Evolutionary conservation across 2,797 vertebrate species (phyloP), one percentile per base, ranked within the genome.

Genomic region (Carcharodon carcharias): DNA sequence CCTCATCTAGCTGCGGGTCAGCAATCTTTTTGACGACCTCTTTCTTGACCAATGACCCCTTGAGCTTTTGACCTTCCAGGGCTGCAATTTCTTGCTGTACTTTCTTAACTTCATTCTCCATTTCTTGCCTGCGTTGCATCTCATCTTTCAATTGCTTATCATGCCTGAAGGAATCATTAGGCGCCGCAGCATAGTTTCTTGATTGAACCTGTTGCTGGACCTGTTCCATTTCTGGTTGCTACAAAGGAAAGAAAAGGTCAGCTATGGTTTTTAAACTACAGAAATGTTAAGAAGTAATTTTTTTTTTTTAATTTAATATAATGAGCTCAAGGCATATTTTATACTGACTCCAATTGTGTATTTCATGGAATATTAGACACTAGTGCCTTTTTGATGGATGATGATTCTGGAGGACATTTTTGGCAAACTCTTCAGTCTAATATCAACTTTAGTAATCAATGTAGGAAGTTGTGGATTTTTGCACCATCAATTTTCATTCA

Each of bases 21-120:
- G 99, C 98, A 73, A 99, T 98, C 97, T 98, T 99, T 97, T 99
- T 99, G 96, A 99, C 97, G 91, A 99, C 97, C 96, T 99, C 99
- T 91, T 98, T 99, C 97, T 98, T 99, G 93, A 99, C 97, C 63
- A 99, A 97, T 0, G 98, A 98, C 96, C 99, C 99, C 96, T 99
- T 98, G 0, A 99, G 99, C 97, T 98, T 99, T 97, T 98, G 98
- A 95, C 98, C 98, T 97, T 98, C 98, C 96, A 99, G 98, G 65
- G 98, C 96, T 96, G 98, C 98, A 73, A 99, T 99, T 96, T 99
- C 99, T n/a, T 98, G 98, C 97, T 99, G 99, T 96, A 99, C 98
- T 65, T 97, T 97, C 97, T 98, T 97, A 96, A 99, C 98, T 97
- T 99, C 99, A 0, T 97, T 98, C 97, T 99, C 98, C 6, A 99